Conservation (phyloP, 2,888 invertebrate genomes). For the Drosophila picticornis region DNA sequence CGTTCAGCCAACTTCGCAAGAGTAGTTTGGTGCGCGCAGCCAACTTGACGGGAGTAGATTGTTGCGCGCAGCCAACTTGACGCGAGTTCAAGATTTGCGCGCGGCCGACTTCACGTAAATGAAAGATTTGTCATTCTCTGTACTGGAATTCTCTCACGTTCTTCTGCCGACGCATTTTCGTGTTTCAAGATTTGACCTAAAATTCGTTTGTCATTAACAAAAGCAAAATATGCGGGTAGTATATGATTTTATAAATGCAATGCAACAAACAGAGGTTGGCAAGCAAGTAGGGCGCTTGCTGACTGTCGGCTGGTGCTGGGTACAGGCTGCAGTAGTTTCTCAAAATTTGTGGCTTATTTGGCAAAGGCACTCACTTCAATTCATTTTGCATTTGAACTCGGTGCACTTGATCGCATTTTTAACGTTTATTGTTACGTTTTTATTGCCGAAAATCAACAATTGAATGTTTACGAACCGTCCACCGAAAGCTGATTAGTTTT, state of each 20-base stretch:
- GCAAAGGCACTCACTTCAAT: conserved; percentile 71
- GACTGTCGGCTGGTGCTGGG: conserved; percentile 64
- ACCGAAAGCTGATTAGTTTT: conserved; percentile 58
- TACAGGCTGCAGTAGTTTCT: conserved; percentile 69
- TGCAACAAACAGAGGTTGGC: conserved; percentile 22
- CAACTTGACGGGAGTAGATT: conserved; percentile 43
- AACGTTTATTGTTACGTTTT: conserved; percentile 48
- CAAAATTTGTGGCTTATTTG: conserved; percentile 47
- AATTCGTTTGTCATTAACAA: conserved; percentile 16
- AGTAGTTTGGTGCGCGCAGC: conserved; percentile 38
- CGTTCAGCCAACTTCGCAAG: conserved; percentile 41
- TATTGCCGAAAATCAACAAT: conserved; percentile 65
- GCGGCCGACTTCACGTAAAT: conserved; percentile 45
- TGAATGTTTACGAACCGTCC: conserved; percentile 63
- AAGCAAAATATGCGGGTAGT: conserved; percentile 26
- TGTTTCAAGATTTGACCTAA: conserved; percentile 36
- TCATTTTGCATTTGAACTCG: conserved; percentile 64
- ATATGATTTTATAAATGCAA: conserved; percentile 9
- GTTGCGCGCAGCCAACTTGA: conserved; percentile 43
- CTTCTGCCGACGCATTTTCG: conserved; percentile 31
- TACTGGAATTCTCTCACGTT: conserved; percentile 45
- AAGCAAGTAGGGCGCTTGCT: conserved; percentile 33
- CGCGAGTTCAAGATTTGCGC: conserved; percentile 34
- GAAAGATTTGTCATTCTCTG: conserved; percentile 48
- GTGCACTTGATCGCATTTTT: conserved; percentile 67